Evolutionary conservation across 2,113 vertebrate genomes (phyloP).

Genomic region (Gopherus flavomarginatus): DNA sequence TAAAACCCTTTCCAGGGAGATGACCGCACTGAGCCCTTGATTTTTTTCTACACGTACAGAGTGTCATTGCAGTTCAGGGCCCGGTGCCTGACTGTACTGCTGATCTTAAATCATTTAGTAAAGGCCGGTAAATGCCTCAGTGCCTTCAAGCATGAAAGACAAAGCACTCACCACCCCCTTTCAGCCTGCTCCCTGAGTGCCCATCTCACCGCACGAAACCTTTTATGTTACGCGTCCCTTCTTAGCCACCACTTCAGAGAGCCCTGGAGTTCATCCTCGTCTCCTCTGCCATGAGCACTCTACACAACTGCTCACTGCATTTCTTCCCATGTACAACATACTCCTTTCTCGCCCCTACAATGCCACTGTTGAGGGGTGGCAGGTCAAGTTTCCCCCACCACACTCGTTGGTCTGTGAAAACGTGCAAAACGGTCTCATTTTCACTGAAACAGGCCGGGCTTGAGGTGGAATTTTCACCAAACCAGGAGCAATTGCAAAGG

Average conservation of each 20-base stretch:
- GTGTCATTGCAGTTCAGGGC: background rate
- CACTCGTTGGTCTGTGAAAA: background rate
- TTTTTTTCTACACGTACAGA: background rate
- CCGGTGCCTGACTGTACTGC: conserved; percentile 22
- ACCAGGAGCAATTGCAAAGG: background rate
- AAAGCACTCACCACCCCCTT: conserved; percentile 67
- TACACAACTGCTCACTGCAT: conserved; percentile 38
- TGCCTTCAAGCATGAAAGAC: conserved; percentile 71
- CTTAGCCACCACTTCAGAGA: background rate
- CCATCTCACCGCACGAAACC: conserved; percentile 64
- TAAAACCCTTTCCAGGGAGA: background rate
- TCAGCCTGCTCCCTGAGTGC: conserved; percentile 65
- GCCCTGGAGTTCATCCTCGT: background rate
- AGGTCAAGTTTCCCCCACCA: background rate
- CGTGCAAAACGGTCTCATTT: background rate
- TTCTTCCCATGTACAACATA: background rate
- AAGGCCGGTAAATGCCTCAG: conserved; percentile 63
- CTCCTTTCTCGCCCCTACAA: conserved; percentile 21
- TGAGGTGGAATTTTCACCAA: background rate
- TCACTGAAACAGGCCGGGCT: accelerated
- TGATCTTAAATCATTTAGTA: conserved; percentile 47
- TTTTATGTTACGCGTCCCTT: conserved; percentile 50
- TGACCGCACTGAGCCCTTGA: background rate
- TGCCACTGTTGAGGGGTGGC: background rate
- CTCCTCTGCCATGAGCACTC: background rate